Evolutionary conservation across 2,888 invertebrate species (phyloP).

Genomic region (Myathropa florea): DNA sequence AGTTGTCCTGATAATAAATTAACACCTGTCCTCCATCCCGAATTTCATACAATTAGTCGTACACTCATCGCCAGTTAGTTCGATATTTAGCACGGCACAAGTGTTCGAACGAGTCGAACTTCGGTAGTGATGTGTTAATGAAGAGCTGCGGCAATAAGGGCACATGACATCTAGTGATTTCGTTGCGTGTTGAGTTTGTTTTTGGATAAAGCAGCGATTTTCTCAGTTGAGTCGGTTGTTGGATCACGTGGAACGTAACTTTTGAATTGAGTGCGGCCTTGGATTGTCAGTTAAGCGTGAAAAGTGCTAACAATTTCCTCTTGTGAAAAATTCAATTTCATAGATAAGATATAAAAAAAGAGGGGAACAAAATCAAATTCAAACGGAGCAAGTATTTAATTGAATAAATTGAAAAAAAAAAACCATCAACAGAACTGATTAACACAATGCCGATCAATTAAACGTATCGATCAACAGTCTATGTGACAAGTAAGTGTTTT

Average conservation of each 20-base stretch:
- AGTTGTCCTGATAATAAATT: not conserved
- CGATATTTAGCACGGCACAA: not conserved
- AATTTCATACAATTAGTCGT: constrained; percentile 1
- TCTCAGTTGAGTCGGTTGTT: not conserved
- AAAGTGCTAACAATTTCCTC: no score
- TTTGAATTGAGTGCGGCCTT: not conserved
- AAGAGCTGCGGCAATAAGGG: not conserved
- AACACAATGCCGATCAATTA: constrained; percentile 9
- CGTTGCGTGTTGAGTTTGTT: not conserved
- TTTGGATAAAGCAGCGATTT: not conserved
- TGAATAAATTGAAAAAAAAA: constrained; percentile 22
- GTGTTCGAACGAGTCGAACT: not conserved
- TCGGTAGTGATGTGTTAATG: not conserved
- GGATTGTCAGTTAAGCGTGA: no score
- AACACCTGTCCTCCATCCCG: not conserved
- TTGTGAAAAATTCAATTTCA: no score
- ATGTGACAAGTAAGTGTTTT: constrained; percentile 6
- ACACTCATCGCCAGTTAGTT: not conserved
- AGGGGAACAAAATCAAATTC: not conserved
- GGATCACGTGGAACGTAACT: not conserved
- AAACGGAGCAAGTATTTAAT: not conserved
- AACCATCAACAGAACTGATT: not conserved
- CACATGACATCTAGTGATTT: not conserved
- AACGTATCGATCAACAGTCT: not conserved
- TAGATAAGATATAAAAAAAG: constrained; percentile 34